Evolutionary conservation across 2,797 vertebrate genomes (phyloP).

Genomic region (Australoheros facetus): DNA sequence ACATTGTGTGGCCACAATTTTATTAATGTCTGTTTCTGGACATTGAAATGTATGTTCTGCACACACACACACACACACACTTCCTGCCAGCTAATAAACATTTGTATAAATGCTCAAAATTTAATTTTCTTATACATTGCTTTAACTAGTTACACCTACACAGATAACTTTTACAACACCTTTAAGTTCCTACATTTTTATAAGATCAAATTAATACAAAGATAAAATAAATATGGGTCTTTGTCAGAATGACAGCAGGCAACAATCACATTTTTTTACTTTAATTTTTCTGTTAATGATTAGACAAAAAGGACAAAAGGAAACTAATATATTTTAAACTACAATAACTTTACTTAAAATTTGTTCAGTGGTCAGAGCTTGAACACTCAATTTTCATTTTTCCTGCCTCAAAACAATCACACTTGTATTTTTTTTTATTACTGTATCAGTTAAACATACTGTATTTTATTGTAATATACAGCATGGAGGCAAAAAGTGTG

Average conservation of each 20-base stretch:
- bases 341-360: neutral
- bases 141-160: neutral
- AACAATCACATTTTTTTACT: neutral
- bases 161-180: neutral
- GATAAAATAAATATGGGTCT: too few species aligned
- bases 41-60: neutral
- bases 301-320: neutral
- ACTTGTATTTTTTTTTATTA: neutral
- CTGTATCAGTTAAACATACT: neutral
- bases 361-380: neutral
- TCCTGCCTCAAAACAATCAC: neutral
- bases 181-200: neutral
- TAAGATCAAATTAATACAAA: neutral
- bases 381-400: neutral
- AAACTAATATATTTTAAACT: neutral
- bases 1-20: neutral
- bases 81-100: neutral
- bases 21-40: neutral
- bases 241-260: neutral
- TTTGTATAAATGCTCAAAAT: neutral
- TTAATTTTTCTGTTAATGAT: neutral
- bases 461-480: neutral
- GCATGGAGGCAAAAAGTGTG: constrained; percentile 47
- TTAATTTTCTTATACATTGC: neutral
- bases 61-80: neutral